Evolutionary conservation across 2,113 vertebrate genomes (phyloP).

Genomic region (Otis tarda): DNA sequence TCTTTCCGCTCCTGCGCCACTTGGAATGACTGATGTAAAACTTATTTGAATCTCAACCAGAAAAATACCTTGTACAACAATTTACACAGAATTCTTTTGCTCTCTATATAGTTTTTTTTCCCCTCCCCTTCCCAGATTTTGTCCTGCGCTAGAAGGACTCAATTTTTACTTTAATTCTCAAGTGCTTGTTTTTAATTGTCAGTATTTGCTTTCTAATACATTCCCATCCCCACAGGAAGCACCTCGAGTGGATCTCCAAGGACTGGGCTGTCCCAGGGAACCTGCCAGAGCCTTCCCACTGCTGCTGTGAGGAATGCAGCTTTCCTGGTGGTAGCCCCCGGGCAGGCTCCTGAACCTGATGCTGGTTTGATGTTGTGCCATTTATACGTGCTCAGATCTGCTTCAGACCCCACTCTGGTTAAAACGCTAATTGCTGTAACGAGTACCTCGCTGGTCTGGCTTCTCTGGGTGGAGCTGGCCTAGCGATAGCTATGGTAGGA

Average conservation of each 20-base stretch:
- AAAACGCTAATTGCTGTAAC: slow-evolving; percentile 53
- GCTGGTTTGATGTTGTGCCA: slow-evolving; percentile 58
- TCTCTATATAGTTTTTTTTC: neutral
- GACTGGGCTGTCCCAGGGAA: neutral
- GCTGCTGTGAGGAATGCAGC: slow-evolving; percentile 37
- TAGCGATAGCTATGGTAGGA: slow-evolving; percentile 34
- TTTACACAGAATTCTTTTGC: neutral
- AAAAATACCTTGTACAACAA: neutral
- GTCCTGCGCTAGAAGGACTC: neutral
- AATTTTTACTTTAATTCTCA: neutral
- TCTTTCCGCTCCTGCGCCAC: neutral
- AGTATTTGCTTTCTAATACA: neutral
- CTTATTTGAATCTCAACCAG: neutral
- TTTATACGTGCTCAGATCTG: slow-evolving; percentile 56
- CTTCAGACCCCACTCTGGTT: slow-evolving; percentile 51
- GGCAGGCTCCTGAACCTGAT: slow-evolving; percentile 42
- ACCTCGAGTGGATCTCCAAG: neutral
- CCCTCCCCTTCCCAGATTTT: neutral
- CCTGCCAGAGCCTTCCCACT: slow-evolving; percentile 29
- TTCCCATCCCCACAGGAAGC: neutral
- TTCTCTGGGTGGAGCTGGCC: slow-evolving; percentile 42
- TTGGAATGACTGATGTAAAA: slow-evolving; percentile 16
- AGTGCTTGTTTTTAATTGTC: neutral
- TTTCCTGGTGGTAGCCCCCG: slow-evolving; percentile 40
- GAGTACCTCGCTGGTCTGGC: slow-evolving; percentile 9